These are phyloP conservation scores for Saxidomus purpurata DNA, from an alignment of 1,140 invertebrate genomes.

Conservation along the genomic window DNA sequence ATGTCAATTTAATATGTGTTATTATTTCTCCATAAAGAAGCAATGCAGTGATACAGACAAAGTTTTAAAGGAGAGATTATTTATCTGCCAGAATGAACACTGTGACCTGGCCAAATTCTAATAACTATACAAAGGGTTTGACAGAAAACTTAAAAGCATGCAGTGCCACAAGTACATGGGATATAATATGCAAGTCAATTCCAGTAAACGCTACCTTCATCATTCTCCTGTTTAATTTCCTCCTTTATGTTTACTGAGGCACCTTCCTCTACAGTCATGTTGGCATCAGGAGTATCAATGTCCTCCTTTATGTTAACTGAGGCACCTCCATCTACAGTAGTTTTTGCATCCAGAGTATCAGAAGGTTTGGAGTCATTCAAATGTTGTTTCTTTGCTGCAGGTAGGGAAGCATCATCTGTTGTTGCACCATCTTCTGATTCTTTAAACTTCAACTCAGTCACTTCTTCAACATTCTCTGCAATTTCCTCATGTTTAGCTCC, in stretches of 20 bases:
- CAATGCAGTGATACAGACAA: too few relatives aligned
- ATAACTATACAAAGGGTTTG: too few relatives aligned
- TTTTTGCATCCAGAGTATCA: neutral
- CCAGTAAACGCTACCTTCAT: slow-evolving; percentile 11
- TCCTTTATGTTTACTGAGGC: neutral
- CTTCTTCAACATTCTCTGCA: neutral
- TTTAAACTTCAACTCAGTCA: neutral
- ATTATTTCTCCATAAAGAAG: too few relatives aligned
- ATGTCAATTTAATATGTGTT: too few relatives aligned
- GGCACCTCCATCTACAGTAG: neutral
- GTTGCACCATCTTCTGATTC: neutral
- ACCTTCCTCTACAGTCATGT: neutral
- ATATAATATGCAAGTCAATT: neutral
- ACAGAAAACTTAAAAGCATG: too few relatives aligned
- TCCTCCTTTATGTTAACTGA: neutral
- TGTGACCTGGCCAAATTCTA: too few relatives aligned
- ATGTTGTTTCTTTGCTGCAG: neutral
- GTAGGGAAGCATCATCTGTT: neutral
- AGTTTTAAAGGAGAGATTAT: too few relatives aligned
- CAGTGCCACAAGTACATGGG: too few relatives aligned
- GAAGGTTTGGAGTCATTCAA: too few relatives aligned
- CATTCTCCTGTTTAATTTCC: neutral
- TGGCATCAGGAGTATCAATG: neutral
- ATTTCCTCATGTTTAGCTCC: neutral
- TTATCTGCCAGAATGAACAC: too few relatives aligned